A percentile compares a stretch with the other conserved stretches of the same genome.
phyloP scores from a whole-genome alignment of 2,888 invertebrate genomes.

The Pseudeuparius sepicola region DNA sequence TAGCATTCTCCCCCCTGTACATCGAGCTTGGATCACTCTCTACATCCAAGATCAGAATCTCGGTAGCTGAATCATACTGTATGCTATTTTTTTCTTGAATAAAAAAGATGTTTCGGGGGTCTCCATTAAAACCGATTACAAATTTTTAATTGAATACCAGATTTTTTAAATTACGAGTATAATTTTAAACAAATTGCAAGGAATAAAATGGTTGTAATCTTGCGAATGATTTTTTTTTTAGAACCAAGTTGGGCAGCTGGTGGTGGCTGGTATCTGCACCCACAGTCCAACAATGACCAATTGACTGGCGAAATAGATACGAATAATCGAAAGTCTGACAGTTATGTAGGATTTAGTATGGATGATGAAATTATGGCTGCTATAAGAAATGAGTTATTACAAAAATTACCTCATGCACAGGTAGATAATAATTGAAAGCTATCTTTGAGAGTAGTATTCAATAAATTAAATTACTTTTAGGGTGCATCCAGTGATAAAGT shows the following conservation, averaged over 20 bases:
- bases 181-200: too few relatives aligned
- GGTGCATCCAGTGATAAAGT: conserved; percentile 32
- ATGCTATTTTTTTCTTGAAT: too few relatives aligned
- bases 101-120: too few relatives aligned
- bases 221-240: too few relatives aligned
- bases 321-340: conserved; percentile 23
- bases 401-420: conserved; percentile 61
- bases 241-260: conserved; percentile 31
- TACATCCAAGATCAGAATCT: too few relatives aligned
- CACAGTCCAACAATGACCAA: conserved; percentile 32
- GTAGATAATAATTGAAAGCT: conserved; percentile 36
- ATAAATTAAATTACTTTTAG: conserved; percentile 19
- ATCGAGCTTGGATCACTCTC: too few relatives aligned
- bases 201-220: too few relatives aligned
- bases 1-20: too few relatives aligned
- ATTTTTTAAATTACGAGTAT: too few relatives aligned
- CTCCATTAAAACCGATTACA: too few relatives aligned
- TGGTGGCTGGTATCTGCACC: conserved; percentile 41
- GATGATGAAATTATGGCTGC: conserved; percentile 64
- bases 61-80: too few relatives aligned
- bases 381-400: conserved; percentile 57
- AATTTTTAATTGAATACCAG: too few relatives aligned
- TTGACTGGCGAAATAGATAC: conserved; percentile 31
- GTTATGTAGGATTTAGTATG: conserved; percentile 48
- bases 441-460: background rate